Evolutionary conservation across 2,797 vertebrate species (phyloP).

Genomic region (Pseudopleuronectes americanus): DNA sequence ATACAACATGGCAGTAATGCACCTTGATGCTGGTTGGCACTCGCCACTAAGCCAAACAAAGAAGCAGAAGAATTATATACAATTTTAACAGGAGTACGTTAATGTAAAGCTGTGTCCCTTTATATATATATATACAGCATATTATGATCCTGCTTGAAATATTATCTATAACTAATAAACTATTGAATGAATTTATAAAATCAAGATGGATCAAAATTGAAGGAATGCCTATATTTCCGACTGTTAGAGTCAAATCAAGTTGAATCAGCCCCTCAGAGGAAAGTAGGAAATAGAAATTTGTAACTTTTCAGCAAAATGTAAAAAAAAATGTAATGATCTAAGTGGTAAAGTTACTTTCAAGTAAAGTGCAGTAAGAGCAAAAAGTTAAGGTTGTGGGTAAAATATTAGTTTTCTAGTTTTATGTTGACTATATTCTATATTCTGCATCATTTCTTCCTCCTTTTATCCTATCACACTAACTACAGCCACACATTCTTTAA

Average conservation of each 20-base stretch:
- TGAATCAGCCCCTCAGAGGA: constrained; percentile 45
- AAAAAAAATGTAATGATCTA: constrained; percentile 24
- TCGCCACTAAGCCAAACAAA: no score
- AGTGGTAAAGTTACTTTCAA: constrained; percentile 1
- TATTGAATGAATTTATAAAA: constrained; percentile 38
- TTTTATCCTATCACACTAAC: no score
- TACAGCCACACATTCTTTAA: no score
- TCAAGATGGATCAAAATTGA: constrained; percentile 51
- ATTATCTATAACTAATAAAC: constrained; percentile 42
- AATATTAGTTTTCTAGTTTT: no score
- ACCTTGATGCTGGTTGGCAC: neutral
- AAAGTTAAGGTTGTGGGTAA: no score
- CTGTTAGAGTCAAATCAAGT: constrained; percentile 48
- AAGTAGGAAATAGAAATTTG: constrained; percentile 38
- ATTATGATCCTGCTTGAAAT: constrained; percentile 15
- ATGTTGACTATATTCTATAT: no score
- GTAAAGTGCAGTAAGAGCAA: neutral
- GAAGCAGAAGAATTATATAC: no score
- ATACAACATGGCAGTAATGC: neutral
- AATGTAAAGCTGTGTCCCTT: constrained; percentile 16
- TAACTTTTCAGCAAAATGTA: constrained; percentile 16
- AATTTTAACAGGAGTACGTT: neutral
- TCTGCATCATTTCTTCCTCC: no score
- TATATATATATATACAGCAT: constrained; percentile 7
- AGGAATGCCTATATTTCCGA: constrained; percentile 40